Base-by-base conservation (phyloP, 2,888 invertebrate genomes). In the Antitype chi region DNA sequence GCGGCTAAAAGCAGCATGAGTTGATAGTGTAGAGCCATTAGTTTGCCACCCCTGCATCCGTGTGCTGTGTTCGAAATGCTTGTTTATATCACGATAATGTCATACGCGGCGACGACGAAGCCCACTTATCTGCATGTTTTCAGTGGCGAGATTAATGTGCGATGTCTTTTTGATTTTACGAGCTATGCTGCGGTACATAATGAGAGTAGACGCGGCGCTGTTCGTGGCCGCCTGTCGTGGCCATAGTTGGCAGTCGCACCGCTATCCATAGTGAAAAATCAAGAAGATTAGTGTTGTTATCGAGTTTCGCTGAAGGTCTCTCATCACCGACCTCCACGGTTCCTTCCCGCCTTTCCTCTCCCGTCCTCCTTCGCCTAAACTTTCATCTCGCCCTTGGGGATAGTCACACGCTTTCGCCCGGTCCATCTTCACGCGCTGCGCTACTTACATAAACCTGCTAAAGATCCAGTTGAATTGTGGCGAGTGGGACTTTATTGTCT, bases 301-400 rank as follows among this genome's bases (percentile, higher is more conserved):
- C 91, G 91, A 93, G 95, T 96, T 95, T 96, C 96, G 96, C 96
- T 96, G 96, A 96, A 96, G 95, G 96, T 96, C 96, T 95, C 96
- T 96, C 96, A 94, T 94, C 95, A 94, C 95, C 93, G 90, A 87
- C 87, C 88, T 89, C 86, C 79, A 78, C 87, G 85, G 81, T 82
- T 82, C 88, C 89, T 86, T 86, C 87, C 88, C 74, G 84, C 82
- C 84, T 81, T 87, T 66, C 87, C 89, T 76, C 63, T 85, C 89
- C 86, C 85, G 89, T 82, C 88, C 88, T 85, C 89, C 90, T 90
- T 84, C 84, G 87, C 90, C 89, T 89, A 82, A 86, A 82, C 85
- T 87, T 91, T 93, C 94, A 94, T 94, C 91, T 92, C 89, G 93
- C 93, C 94, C 94, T 93, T 89, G 93, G 95, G 95, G 95, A 93